Percentiles rank a stretch among this genome's conserved stretches.
phyloP scores from a whole-genome alignment of 2,888 invertebrate genomes.

The Melolontha melolontha region DNA sequence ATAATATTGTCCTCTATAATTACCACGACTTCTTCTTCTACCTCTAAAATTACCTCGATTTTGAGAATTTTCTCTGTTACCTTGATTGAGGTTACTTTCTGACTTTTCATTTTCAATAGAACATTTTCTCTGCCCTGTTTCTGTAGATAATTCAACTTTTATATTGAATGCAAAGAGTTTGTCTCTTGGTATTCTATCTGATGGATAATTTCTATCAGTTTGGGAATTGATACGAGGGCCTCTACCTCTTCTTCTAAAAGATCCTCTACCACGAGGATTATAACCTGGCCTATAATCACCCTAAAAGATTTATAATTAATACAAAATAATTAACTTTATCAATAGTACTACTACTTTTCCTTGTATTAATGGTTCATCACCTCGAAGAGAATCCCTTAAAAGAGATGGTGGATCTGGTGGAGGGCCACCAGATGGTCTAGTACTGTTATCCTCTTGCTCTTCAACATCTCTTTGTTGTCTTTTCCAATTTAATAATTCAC shows the following conservation, averaged over 20 bases:
- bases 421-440: conserved; percentile 45
- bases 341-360: conserved; percentile 6
- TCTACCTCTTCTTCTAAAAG: conserved; percentile 23
- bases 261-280: conserved; percentile 27
- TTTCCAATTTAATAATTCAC: conserved; percentile 51
- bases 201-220: neutral
- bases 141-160: conserved; percentile 54
- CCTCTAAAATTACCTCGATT: conserved; percentile 27
- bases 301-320: conserved; percentile 15
- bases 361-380: conserved; percentile 27
- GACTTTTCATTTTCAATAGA: conserved; percentile 49
- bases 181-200: neutral
- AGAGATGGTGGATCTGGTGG: conserved; percentile 58
- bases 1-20: conserved; percentile 18
- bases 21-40: conserved; percentile 10
- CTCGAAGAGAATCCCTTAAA: conserved; percentile 56
- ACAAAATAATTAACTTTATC: neutral
- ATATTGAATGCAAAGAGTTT: conserved; percentile 49
- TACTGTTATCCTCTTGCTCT: conserved; percentile 26
- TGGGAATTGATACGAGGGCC: conserved; percentile 12
- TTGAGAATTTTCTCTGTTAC: conserved; percentile 1
- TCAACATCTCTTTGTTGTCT: conserved; percentile 49
- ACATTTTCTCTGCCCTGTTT: conserved; percentile 56
- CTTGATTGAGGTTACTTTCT: neutral
- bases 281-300: conserved; percentile 6